Percentiles rank a stretch among this genome's conserved stretches.
Evolutionary conservation across 2,888 invertebrate genomes (phyloP).

Genomic region (Xylota segnis): DNA sequence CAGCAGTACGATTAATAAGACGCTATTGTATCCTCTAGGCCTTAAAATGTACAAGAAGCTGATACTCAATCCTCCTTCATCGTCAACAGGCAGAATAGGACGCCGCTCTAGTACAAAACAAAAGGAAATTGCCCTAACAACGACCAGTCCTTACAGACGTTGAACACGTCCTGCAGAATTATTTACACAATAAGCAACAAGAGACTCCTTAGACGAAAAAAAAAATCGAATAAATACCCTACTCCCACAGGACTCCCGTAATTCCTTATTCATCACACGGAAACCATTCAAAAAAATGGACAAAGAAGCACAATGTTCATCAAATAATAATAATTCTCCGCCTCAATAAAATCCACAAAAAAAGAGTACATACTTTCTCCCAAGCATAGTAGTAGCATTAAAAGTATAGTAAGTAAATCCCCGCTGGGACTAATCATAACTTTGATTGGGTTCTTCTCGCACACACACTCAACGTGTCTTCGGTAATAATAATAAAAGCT

Average conservation of each 20-base stretch:
- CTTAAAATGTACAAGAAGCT: too few species aligned
- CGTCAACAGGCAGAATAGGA: too few species aligned
- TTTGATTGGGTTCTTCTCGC: conserved; percentile 43
- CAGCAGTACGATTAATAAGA: too few species aligned
- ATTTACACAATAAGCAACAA: too few species aligned
- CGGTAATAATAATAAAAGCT: conserved; percentile 58
- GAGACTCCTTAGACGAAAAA: too few species aligned
- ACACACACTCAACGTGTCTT: conserved; percentile 16
- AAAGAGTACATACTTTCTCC: background rate
- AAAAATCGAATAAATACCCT: too few species aligned
- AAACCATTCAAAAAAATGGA: conserved; percentile 24
- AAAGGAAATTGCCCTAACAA: too few species aligned
- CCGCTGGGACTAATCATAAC: conserved; percentile 63
- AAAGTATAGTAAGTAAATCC: conserved; percentile 17
- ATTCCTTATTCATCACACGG: conserved; percentile 27
- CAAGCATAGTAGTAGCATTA: background rate
- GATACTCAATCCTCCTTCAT: too few species aligned
- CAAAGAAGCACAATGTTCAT: conserved; percentile 6
- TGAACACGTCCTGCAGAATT: too few species aligned
- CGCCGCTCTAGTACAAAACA: too few species aligned
- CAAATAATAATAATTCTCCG: conserved; percentile 8
- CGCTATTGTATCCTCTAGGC: too few species aligned
- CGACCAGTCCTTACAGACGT: too few species aligned
- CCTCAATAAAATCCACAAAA: background rate
- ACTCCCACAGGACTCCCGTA: background rate